Base-by-base conservation (phyloP, 2,113 vertebrate species). In the Irena cyanogastra region DNA sequence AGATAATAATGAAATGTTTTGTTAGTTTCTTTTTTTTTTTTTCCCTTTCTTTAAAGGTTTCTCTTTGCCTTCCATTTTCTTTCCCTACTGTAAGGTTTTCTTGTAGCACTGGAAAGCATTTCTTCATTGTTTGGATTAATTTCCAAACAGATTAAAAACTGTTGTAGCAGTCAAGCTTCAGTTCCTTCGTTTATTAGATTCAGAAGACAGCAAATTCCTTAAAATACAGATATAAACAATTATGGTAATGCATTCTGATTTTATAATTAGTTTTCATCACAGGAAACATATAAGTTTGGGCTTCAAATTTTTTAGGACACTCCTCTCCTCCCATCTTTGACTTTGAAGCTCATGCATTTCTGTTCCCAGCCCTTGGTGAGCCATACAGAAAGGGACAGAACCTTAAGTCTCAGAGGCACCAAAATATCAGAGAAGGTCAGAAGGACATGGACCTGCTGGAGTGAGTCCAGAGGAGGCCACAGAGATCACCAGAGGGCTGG, bases 171-270 rank as follows among this genome's bases (percentile, higher is more conserved):
- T 97, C 97, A 97, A 95, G 97, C 97, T 96, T 97, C 97, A 97
- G 91, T 97, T 97, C 95, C 95, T 97, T 95, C 28, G 89, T 96
- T 97, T 97, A 97, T 97, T 97, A 97, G 97, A 97, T 97, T 97
- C 97, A 96, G 95, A 97, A 97, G 97, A 97, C 94, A 97, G 96
- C 91, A 97, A 97, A 96, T 97, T 97, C 96, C 97, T 97, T 97
- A 97, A 97, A 97, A 97, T 85, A 97, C 91, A 97, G 97, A 97
- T 97, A 97, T 96, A 97, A 97, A 97, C 96, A 97, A 96, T 97
- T 97, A 97, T 95, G 96, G 96, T 96, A 96, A 96, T 97, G 93
- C 89, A 94, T 96, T 95, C 91, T 92, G 84, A 94, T 96, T 97
- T 94, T 96, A 94, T 96, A 97, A 96, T 97, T 97, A 96, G 93